These are phyloP conservation scores for Stegophylla sp. DNA, from an alignment of 2,888 invertebrate genomes.

Conservation along the genomic window DNA sequence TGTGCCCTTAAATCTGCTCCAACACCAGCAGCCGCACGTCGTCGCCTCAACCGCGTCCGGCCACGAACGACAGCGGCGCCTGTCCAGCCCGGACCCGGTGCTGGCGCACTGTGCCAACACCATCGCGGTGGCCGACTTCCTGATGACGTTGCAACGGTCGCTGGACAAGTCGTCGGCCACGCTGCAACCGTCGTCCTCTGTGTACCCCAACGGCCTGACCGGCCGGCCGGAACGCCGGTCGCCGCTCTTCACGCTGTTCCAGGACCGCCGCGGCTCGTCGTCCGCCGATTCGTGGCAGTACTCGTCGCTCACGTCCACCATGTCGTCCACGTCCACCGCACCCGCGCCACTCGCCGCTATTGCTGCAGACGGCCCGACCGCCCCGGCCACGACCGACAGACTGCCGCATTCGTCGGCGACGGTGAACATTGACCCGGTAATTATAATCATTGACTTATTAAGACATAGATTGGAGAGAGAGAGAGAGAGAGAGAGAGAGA, in stretches of 20 bases:
- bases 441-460: no score
- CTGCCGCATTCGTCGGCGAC: neutral
- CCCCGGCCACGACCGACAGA: neutral
- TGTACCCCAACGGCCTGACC: neutral
- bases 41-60: constrained; percentile 1
- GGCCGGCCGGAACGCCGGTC: constrained; percentile 28
- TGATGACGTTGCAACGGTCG: constrained; percentile 51
- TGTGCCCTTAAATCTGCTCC: no score
- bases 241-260: constrained; percentile 60
- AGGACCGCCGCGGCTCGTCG: constrained; percentile 37
- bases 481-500: no score
- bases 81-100: constrained; percentile 52
- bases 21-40: neutral
- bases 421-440: no score
- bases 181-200: neutral
- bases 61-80: constrained; percentile 29
- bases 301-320: constrained; percentile 48
- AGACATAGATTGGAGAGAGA: no score
- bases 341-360: neutral
- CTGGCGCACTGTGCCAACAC: constrained; percentile 46
- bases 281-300: constrained; percentile 55
- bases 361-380: neutral
- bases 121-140: constrained; percentile 49
- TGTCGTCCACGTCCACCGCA: constrained; percentile 12
- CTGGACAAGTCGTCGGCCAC: constrained; percentile 31